Evolutionary conservation across 2,888 invertebrate species (phyloP), one percentile per base, ranked within the genome.

Genomic region (Crioceris asparagi): DNA sequence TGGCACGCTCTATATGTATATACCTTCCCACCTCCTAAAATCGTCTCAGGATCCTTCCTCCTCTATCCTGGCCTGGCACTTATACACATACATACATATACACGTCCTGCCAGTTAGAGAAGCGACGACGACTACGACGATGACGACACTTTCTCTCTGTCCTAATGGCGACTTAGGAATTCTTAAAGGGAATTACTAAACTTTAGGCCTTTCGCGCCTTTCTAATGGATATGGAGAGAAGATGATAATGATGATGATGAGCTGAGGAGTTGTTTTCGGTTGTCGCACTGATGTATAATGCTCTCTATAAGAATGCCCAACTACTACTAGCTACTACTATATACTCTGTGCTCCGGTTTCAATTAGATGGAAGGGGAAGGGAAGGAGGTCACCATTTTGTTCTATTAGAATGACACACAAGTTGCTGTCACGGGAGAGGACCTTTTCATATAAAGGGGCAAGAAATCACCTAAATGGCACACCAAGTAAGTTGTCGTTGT

Each of bases 131-230:
- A n/a, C n/a, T n/a, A n/a, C n/a, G n/a, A n/a, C n/a, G n/a, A n/a
- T n/a, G n/a, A n/a, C n/a, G n/a, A n/a, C n/a, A n/a, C n/a, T n/a
- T n/a, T n/a, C 55, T 53, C 44, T 40, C 31, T 27, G 41, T 44
- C 52, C 58, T 61, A 59, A 59, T 59, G 60, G 57, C 56, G 54
- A 57, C 57, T 61, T 58, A 57, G 59, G 55, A 59, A 62, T 60
- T 61, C 61, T 59, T 56, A 63, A 63, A 63, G 61, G 55, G 62
- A 63, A 63, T 63, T 59, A 60, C 56, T 62, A 61, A 62, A 62
- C 59, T 62, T 47, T 61, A 57, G 58, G 58, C 58, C 58, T 60
- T 59, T 57, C 55, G 56, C 56, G 57, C 46, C 38, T 27, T 51
- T 41, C 57, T 61, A 61, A 60, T 60, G 59, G 60, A 57, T 53